Conservation (phyloP, 2,113 vertebrate species). For the Ursus arctos region DNA sequence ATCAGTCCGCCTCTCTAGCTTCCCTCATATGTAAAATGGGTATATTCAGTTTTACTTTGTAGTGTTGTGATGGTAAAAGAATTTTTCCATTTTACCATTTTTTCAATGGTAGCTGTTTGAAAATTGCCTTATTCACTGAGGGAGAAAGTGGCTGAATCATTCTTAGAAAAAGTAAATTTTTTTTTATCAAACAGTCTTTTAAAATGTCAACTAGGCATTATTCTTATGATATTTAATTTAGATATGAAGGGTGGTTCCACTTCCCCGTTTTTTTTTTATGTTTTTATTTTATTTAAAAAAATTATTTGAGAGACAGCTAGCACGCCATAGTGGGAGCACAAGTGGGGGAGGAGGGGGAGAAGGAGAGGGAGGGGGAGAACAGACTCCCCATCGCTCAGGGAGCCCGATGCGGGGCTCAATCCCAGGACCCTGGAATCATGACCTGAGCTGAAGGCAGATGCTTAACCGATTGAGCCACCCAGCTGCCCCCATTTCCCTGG, state of each 20-base stretch:
- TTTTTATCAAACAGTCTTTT: constrained; percentile 3
- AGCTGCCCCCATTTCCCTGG: neutral
- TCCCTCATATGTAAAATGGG: neutral
- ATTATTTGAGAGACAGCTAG: too few relatives aligned
- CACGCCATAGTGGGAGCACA: neutral
- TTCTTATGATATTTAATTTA: neutral
- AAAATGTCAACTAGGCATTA: neutral
- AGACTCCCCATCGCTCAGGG: neutral
- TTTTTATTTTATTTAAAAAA: neutral
- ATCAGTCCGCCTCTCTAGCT: neutral
- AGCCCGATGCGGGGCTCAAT: too few relatives aligned
- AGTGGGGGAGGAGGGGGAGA: neutral
- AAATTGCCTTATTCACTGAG: neutral
- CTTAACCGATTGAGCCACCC: neutral
- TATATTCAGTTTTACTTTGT: neutral
- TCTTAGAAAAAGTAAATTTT: neutral
- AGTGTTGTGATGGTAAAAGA: neutral
- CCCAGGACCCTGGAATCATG: neutral
- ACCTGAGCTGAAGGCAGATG: neutral
- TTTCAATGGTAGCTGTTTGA: neutral
- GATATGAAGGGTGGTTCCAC: neutral
- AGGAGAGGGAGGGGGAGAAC: neutral
- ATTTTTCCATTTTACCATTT: neutral
- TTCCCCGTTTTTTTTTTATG: neutral
- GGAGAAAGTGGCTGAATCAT: neutral